phyloP scores from a whole-genome alignment of 2,113 vertebrate genomes.

The Sylvilagus bachmani region DNA sequence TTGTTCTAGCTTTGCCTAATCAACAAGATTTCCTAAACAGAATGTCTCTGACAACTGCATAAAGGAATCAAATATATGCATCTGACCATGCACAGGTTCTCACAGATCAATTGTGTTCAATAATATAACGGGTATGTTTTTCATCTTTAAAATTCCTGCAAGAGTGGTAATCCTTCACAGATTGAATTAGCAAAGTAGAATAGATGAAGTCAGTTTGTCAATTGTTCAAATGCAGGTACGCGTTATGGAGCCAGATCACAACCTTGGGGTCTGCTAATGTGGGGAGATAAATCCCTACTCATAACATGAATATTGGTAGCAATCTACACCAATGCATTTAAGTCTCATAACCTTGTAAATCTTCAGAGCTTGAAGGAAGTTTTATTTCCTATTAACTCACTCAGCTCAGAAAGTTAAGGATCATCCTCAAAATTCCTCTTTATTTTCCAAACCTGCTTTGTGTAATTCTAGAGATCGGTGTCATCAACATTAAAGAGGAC shows the following conservation, averaged over 20 bases:
- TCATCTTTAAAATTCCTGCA: constrained; percentile 86
- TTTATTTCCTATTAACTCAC: constrained; percentile 64
- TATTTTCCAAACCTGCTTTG: constrained; percentile 35
- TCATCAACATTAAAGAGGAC: constrained; percentile 51
- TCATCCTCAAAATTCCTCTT: constrained; percentile 14
- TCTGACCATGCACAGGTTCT: background rate
- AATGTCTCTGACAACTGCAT: background rate
- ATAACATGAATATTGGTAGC: constrained; percentile 75
- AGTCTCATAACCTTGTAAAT: constrained; percentile 79
- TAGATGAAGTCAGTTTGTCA: constrained; percentile 81
- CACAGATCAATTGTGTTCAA: constrained; percentile 80
- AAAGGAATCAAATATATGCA: constrained; percentile 30
- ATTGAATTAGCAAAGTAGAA: constrained; percentile 85
- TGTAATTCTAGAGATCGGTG: constrained; percentile 26
- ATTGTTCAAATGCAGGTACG: constrained; percentile 66
- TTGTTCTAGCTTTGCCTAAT: background rate
- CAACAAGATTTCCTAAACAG: background rate
- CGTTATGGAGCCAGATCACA: constrained; percentile 84
- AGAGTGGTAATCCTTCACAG: constrained; percentile 80
- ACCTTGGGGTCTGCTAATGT: constrained; percentile 80
- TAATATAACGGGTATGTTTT: constrained; percentile 79
- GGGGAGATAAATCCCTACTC: constrained; percentile 80
- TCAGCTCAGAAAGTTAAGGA: constrained; percentile 55
- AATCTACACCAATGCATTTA: constrained; percentile 80
- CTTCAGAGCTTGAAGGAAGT: constrained; percentile 52